These are phyloP conservation scores for Dysdera silvatica DNA, from an alignment of 1,140 invertebrate species.

Conservation along the genomic window DNA sequence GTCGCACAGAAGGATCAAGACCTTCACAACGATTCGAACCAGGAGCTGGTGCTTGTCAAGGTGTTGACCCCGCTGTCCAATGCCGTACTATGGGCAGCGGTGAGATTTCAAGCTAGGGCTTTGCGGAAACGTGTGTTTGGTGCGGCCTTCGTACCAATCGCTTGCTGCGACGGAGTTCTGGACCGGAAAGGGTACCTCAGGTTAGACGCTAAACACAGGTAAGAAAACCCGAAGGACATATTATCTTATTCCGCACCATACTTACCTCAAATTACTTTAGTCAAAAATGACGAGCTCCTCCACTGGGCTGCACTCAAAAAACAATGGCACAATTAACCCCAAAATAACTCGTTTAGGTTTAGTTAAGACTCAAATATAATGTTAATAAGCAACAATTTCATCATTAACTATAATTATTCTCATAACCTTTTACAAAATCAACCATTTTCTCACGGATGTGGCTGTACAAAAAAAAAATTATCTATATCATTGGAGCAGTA, in stretches of 20 bases:
- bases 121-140: slow-evolving; percentile 27
- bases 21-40: neutral
- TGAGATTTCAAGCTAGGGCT: slow-evolving; percentile 29
- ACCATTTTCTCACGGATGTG: too few species aligned
- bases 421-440: too few species aligned
- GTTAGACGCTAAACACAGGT: slow-evolving; percentile 25
- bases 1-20: slow-evolving; percentile 26
- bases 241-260: neutral
- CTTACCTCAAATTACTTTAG: neutral
- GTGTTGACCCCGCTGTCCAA: slow-evolving; percentile 35
- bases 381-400: too few species aligned
- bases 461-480: too few species aligned
- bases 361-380: too few species aligned
- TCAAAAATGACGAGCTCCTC: too few species aligned
- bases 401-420: too few species aligned
- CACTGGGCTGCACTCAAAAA: too few species aligned
- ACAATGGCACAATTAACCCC: too few species aligned
- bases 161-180: slow-evolving; percentile 33
- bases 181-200: slow-evolving; percentile 28
- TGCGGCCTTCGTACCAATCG: slow-evolving; percentile 34
- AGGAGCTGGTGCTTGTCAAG: slow-evolving; percentile 29
- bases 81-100: slow-evolving; percentile 32
- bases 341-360: too few species aligned
- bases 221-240: too few species aligned
- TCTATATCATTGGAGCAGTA: too few species aligned